Conservation (phyloP, 2,797 vertebrate species). For the Helicolenus hilgendorfi region DNA sequence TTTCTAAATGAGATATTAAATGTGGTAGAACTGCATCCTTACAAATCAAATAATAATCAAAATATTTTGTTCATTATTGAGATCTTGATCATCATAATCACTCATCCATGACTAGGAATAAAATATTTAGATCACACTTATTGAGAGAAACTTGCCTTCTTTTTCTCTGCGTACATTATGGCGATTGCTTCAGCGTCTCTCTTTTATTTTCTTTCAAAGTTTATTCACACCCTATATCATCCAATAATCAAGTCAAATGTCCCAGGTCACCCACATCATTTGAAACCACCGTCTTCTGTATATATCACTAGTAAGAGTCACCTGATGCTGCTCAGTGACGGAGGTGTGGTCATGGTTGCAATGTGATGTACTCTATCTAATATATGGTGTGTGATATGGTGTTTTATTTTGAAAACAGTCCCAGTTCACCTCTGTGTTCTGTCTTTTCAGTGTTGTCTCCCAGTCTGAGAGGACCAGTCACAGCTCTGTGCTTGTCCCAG, state of each 20-base stretch:
- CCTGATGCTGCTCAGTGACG: background rate
- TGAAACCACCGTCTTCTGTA: background rate
- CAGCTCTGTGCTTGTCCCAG: constrained; percentile 86
- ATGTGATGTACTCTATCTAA: background rate
- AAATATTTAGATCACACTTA: background rate
- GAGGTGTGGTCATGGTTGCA: background rate
- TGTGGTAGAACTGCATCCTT: background rate
- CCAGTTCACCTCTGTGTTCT: background rate
- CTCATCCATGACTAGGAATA: background rate
- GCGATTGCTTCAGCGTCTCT: background rate
- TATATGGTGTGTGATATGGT: background rate
- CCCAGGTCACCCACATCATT: background rate
- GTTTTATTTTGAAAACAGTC: background rate
- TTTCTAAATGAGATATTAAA: background rate
- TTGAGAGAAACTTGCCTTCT: background rate
- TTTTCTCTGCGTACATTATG: background rate
- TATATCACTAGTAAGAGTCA: background rate
- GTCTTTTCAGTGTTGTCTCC: constrained; percentile 51
- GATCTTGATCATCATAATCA: background rate
- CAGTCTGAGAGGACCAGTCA: constrained; percentile 55
- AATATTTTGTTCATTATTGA: background rate
- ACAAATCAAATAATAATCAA: background rate
- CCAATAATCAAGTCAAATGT: background rate
- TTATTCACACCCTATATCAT: background rate
- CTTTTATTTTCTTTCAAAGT: background rate